Conservation (phyloP, 2,888 invertebrate species). For the Phytoseiulus persimilis region DNA sequence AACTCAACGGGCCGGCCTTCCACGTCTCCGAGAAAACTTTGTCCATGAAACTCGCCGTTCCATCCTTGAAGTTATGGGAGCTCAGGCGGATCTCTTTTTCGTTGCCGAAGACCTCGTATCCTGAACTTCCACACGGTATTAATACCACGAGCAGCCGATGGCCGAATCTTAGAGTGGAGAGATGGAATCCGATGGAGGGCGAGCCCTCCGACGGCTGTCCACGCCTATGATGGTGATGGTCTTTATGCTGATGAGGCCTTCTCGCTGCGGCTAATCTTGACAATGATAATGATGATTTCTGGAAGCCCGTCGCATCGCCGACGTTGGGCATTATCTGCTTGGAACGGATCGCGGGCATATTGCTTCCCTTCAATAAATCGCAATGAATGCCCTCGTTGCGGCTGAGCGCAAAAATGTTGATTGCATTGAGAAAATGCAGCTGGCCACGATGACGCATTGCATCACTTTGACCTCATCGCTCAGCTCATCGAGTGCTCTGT, state of each 20-base stretch:
- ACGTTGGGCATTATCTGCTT: not conserved
- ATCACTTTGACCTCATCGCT: not conserved
- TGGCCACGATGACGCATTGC: not conserved
- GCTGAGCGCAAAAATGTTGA: not conserved
- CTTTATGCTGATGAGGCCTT: not conserved
- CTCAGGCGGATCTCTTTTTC: too few relatives aligned
- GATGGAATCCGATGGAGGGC: not conserved
- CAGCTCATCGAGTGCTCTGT: not conserved
- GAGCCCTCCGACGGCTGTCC: not conserved
- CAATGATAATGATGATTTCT: not conserved
- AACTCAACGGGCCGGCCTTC: too few relatives aligned
- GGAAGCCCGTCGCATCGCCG: not conserved
- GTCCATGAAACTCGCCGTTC: too few relatives aligned
- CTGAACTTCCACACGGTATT: not conserved
- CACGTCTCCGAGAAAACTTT: too few relatives aligned
- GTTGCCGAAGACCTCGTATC: not conserved
- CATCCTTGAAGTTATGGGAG: too few relatives aligned
- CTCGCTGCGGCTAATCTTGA: not conserved
- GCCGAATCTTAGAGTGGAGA: not conserved
- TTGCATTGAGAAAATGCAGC: not conserved
- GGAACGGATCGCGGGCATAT: not conserved
- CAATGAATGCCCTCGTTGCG: constrained; percentile 5
- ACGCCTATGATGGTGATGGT: not conserved
- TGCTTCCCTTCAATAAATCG: not conserved
- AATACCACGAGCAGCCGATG: not conserved